Conservation (phyloP, 2,797 vertebrate genomes). For the Siniperca obscura region DNA sequence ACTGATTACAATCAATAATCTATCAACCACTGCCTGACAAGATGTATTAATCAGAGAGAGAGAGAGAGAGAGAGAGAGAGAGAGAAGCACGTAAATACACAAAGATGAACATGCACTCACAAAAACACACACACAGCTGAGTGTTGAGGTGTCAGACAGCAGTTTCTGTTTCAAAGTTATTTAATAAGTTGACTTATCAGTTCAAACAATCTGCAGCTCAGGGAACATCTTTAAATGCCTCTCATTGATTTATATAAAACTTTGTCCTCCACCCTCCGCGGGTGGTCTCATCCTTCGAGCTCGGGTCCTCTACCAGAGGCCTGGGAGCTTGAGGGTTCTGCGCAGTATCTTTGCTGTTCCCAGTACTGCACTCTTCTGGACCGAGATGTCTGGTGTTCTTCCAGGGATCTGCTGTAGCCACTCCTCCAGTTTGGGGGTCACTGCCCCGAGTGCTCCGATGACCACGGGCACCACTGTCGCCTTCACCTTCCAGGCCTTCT, state of each 20-base stretch:
- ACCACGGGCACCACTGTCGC: too few relatives aligned
- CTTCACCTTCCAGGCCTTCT: too few relatives aligned
- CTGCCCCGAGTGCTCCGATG: too few relatives aligned
- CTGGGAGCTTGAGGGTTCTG: too few relatives aligned
- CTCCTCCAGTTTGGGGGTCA: too few relatives aligned
- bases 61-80: background rate
- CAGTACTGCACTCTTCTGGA: too few relatives aligned
- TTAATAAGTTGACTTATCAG: constrained; percentile 16
- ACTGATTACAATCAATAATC: constrained; percentile 80
- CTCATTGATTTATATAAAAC: constrained; percentile 1
- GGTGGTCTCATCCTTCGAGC: too few relatives aligned
- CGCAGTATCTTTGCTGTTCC: too few relatives aligned
- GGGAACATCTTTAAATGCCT: background rate
- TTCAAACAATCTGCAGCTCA: constrained; percentile 16
- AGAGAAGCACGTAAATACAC: constrained; percentile 24
- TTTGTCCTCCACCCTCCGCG: too few relatives aligned
- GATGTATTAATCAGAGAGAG: constrained; percentile 64
- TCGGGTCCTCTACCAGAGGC: too few relatives aligned
- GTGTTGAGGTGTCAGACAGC: constrained; percentile 8
- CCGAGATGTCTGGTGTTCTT: too few relatives aligned
- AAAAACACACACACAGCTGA: background rate
- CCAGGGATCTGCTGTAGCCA: too few relatives aligned
- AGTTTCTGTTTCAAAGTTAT: constrained; percentile 33
- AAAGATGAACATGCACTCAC: constrained; percentile 13
- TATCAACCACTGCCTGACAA: constrained; percentile 73